Evolutionary conservation across 2,113 vertebrate genomes (phyloP), one percentile per base, ranked within the genome.

Genomic region (Polypterus bichir): DNA sequence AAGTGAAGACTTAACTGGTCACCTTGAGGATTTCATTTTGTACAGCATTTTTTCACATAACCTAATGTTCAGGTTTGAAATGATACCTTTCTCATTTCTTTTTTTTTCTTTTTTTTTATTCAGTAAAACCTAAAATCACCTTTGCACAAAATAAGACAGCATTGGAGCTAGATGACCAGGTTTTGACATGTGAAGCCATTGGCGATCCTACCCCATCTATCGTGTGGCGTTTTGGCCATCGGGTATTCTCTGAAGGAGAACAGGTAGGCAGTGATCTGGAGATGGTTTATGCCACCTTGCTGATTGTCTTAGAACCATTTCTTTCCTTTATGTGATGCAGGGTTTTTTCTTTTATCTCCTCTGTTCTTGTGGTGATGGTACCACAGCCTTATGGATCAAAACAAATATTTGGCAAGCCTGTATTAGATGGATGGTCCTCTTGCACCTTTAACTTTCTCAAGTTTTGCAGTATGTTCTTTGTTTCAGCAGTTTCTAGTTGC

Each of bases 71-170:
- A 44, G 6, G 49, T 49, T 9, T 5, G 4, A 51, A 6, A 51
- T 27, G 2, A 45, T 5, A 27, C 27, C 27, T 27, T 27, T 27
- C 27, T 27, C 27, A 27, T 27, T 27, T 27, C 27, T 8, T 46
- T 59, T 8, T 11, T 6, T 51, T 53, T 47, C 2, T 67, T 61
- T 63, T 71, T 1, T 65, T 62, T 47, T 68, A 75, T 73, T 44
- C 77, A 99, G 96, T 94, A 66, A 95, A 94, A 73, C 96, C 96
- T 63, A 93, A 91, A 74, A 98, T 99, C 83, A 98, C 94, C 0
- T 99, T 88, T 3, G 88, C 93, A 69, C 90, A 93, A 65, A 97
- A 97, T 77, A 89, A 91, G 81, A 94, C 88, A 1, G 85, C 90
- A 3, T 90, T 93, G 64, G 96, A 99, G 71, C 86, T 92, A 78